Conservation (phyloP, 2,113 vertebrate species). For the Melanerpes aurifrons region DNA sequence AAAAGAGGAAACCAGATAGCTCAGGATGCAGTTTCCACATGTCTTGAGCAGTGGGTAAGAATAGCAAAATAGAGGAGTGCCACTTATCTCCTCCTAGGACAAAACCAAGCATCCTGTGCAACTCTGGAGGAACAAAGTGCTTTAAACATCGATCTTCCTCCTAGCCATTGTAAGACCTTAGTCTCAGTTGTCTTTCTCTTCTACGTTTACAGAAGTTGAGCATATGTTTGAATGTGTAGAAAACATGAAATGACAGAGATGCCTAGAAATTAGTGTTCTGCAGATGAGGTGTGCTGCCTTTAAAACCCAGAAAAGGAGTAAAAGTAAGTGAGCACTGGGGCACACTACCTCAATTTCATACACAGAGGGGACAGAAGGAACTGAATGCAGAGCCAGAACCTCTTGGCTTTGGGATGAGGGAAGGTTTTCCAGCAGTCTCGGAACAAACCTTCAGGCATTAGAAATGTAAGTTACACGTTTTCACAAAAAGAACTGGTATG, state of each 20-base stretch:
- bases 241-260: neutral
- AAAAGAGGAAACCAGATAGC: constrained; percentile 50
- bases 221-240: neutral
- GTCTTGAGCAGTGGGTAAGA: constrained; percentile 16
- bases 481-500: neutral
- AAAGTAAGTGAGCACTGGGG: neutral
- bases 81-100: neutral
- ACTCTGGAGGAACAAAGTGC: neutral
- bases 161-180: neutral
- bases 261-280: neutral
- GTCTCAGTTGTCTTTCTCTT: neutral
- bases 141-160: neutral
- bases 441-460: neutral
- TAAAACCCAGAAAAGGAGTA: neutral
- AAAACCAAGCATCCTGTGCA: neutral
- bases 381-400: neutral
- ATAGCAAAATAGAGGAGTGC: neutral
- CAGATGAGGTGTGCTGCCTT: neutral
- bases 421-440: neutral
- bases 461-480: neutral
- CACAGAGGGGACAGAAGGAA: neutral
- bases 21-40: constrained; percentile 53
- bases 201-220: neutral
- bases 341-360: neutral
- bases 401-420: neutral